Evolutionary conservation across 30 jellyfish, hydroid and myxozoan species (phyloP).

Genomic region (Aurelia sp.): DNA sequence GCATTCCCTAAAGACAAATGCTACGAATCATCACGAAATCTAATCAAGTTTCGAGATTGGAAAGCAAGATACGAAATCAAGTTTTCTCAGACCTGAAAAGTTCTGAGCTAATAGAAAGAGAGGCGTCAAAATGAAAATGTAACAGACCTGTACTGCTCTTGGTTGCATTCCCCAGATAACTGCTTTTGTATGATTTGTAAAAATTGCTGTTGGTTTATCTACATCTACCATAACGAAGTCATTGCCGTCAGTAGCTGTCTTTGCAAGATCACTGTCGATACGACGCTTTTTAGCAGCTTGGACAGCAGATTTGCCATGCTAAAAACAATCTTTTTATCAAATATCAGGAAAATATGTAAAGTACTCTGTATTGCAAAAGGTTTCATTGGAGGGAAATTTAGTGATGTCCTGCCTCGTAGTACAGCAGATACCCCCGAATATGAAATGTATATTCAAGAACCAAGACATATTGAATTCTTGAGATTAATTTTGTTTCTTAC

Average conservation of each 20-base stretch:
- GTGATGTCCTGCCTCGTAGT: too few species aligned
- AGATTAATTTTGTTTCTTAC: too few species aligned
- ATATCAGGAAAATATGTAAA: background rate
- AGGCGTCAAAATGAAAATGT: background rate
- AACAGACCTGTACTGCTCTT: constrained; percentile 94
- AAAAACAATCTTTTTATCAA: background rate
- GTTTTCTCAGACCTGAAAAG: background rate
- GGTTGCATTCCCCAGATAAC: constrained; percentile 99
- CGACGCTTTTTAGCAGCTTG: constrained; percentile 52
- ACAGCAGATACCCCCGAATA: too few species aligned
- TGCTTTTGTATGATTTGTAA: constrained; percentile 73
- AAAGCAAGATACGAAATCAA: too few species aligned
- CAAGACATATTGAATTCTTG: too few species aligned
- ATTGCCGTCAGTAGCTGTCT: background rate
- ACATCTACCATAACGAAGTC: constrained; percentile 31
- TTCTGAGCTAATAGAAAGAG: background rate
- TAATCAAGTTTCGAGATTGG: too few species aligned
- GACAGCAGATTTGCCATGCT: constrained; percentile 37
- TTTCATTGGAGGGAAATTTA: too few species aligned
- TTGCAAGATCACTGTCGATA: constrained; percentile 27
- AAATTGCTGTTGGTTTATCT: constrained; percentile 25
- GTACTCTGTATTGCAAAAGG: background rate
- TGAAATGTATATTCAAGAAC: too few species aligned
- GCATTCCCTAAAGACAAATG: constrained; percentile 87
- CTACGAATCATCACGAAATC: too few species aligned